Conservation (phyloP, 2,797 vertebrate species). For the Xyrichtys novacula region DNA sequence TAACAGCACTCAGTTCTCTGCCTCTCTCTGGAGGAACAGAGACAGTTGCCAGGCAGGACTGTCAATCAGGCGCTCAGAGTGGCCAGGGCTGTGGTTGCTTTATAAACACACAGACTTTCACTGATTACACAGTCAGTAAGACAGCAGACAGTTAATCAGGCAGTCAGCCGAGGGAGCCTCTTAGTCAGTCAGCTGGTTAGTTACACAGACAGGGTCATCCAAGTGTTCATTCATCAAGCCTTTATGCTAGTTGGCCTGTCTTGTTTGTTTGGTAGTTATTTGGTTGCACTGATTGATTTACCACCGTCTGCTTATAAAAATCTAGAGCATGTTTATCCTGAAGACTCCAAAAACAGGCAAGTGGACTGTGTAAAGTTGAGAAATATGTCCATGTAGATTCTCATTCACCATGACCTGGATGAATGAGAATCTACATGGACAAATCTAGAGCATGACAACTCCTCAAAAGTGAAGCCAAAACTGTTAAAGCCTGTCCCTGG, state of each 20-base stretch:
- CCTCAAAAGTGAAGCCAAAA: too few relatives aligned
- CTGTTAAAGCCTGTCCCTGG: too few relatives aligned
- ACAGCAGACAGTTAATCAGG: slow-evolving; percentile 59
- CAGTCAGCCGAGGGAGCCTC: slow-evolving; percentile 26
- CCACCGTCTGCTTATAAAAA: too few relatives aligned
- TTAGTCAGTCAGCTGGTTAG: slow-evolving; percentile 24
- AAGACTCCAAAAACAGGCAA: too few relatives aligned
- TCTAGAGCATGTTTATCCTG: too few relatives aligned
- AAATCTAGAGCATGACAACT: too few relatives aligned
- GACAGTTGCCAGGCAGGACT: slow-evolving; percentile 70
- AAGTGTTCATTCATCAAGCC: slow-evolving; percentile 5
- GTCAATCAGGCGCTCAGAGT: slow-evolving; percentile 65
- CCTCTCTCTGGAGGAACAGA: slow-evolving; percentile 55
- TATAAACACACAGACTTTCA: slow-evolving; percentile 62
- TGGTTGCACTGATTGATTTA: too few relatives aligned
- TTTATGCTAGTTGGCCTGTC: background rate
- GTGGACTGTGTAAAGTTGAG: too few relatives aligned
- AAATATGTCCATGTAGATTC: too few relatives aligned
- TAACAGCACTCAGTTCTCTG: slow-evolving; percentile 69
- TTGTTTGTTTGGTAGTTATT: background rate
- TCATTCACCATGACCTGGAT: too few relatives aligned
- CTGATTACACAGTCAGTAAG: slow-evolving; percentile 57
- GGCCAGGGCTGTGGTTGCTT: slow-evolving; percentile 46
- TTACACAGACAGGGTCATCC: slow-evolving; percentile 2
- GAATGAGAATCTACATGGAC: too few relatives aligned